phyloP scores from a whole-genome alignment of 1,140 invertebrate genomes.

The Lepidurus packardi region DNA sequence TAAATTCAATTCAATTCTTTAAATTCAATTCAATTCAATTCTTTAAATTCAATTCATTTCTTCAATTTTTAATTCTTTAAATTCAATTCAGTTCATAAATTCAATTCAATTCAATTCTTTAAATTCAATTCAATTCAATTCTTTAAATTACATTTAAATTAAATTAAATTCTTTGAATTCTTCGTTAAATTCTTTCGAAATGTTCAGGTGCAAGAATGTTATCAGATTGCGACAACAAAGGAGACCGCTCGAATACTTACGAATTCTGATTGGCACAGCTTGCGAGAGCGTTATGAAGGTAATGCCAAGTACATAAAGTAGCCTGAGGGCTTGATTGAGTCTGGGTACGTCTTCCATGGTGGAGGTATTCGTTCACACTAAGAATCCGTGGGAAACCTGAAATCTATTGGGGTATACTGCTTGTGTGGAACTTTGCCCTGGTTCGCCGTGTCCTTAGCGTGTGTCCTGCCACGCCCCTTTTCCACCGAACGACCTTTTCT shows the following conservation, averaged over 20 bases:
- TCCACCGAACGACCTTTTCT: constrained; percentile 10
- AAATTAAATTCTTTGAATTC: too few relatives aligned
- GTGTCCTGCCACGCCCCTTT: neutral
- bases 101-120: too few relatives aligned
- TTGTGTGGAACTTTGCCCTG: neutral
- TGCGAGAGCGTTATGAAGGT: neutral
- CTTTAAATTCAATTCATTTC: too few relatives aligned
- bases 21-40: too few relatives aligned
- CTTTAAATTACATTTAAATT: too few relatives aligned
- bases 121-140: too few relatives aligned
- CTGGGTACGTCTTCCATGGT: neutral
- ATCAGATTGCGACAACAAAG: neutral
- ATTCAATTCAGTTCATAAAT: too few relatives aligned
- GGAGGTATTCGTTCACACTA: neutral
- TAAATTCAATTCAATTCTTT: too few relatives aligned
- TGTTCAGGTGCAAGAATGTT: too few relatives aligned
- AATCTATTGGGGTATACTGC: neutral
- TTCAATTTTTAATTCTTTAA: too few relatives aligned
- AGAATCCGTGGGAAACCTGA: neutral
- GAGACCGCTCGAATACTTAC: neutral
- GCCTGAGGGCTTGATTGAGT: neutral
- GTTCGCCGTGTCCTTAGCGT: neutral
- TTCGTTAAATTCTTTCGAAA: too few relatives aligned
- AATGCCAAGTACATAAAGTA: neutral
- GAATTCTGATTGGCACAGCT: neutral